A percentile compares a stretch with the other conserved stretches of the same genome.
Conservation (phyloP, 2,113 vertebrate genomes). For the Scopus umbretta region DNA sequence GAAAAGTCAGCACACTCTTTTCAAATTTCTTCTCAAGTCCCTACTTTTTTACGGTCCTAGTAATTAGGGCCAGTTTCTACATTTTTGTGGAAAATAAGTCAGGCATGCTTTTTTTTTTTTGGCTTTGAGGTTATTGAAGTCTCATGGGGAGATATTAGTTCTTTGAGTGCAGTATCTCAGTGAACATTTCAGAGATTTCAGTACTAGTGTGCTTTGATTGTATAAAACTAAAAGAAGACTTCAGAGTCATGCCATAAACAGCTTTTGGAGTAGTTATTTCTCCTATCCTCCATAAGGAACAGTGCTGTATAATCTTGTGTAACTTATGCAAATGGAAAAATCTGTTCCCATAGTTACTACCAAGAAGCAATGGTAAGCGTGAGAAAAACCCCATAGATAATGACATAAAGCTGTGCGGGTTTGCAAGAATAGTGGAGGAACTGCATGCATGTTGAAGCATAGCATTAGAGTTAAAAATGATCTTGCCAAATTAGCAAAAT, state of each 20-base stretch:
- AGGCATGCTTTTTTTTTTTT: neutral
- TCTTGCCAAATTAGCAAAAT: neutral
- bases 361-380: neutral
- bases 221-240: conserved; percentile 3
- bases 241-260: neutral
- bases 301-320: neutral
- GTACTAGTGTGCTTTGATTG: neutral
- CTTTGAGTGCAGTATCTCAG: neutral
- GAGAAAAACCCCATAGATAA: neutral
- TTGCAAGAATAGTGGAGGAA: neutral
- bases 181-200: neutral
- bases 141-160: conserved; percentile 6
- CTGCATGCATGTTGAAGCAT: neutral
- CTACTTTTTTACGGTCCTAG: neutral
- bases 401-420: neutral
- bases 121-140: neutral
- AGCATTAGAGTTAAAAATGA: neutral
- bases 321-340: conserved; percentile 1
- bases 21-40: neutral
- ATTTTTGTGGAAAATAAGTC: neutral
- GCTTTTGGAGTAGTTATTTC: conserved; percentile 3
- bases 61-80: neutral
- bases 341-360: conserved; percentile 17
- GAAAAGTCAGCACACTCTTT: neutral
- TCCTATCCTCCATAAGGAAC: neutral